phyloP scores from a whole-genome alignment of 2,888 invertebrate species.

The Achlya flavicornis region DNA sequence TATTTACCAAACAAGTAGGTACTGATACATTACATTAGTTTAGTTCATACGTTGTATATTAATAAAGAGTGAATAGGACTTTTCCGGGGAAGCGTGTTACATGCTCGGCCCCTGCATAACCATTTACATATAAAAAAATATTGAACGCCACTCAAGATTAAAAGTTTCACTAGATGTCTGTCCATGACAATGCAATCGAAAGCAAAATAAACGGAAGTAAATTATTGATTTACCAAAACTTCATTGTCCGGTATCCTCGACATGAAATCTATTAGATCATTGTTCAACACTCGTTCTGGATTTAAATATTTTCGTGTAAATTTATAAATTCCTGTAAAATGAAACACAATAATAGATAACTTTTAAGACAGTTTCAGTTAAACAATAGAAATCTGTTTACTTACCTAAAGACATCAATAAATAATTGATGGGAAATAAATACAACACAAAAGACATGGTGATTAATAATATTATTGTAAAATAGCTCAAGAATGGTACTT shows the following conservation, averaged over 20 bases:
- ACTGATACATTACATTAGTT: too few relatives aligned
- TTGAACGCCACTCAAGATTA: too few relatives aligned
- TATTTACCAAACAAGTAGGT: too few relatives aligned
- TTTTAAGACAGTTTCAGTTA: background rate
- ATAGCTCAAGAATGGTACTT: conserved; percentile 70
- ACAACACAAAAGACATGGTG: conserved; percentile 50
- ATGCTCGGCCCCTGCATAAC: too few relatives aligned
- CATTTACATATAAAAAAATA: too few relatives aligned
- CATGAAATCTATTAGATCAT: conserved; percentile 72
- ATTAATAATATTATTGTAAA: conserved; percentile 60
- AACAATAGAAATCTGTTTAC: conserved; percentile 21
- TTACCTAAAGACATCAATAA: conserved; percentile 71
- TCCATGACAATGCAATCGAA: too few relatives aligned
- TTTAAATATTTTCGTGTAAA: conserved; percentile 67
- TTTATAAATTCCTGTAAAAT: conserved; percentile 67
- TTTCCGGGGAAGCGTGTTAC: too few relatives aligned
- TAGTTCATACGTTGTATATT: too few relatives aligned
- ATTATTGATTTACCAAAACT: conserved; percentile 54
- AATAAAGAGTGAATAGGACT: too few relatives aligned
- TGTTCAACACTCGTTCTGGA: conserved; percentile 65
- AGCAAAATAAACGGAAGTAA: too few relatives aligned
- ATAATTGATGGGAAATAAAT: conserved; percentile 65
- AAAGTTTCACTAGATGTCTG: too few relatives aligned
- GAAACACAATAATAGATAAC: background rate
- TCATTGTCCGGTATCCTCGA: conserved; percentile 72